phyloP scores from a whole-genome alignment of 2,888 invertebrate species.

The Trichacis sp. region DNA sequence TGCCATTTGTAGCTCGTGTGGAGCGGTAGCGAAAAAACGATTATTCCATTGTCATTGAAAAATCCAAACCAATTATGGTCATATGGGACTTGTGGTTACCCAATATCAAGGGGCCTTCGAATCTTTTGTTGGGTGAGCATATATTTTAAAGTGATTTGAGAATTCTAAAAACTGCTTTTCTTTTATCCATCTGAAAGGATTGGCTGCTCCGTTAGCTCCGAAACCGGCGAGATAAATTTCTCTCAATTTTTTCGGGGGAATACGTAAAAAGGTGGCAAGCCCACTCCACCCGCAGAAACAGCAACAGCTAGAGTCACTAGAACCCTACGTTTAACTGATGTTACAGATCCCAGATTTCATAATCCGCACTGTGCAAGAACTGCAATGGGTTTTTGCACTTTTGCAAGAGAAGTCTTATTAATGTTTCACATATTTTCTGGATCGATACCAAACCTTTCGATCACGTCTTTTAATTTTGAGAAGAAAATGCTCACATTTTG shows the following conservation, averaged over 20 bases:
- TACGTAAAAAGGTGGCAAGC: conserved; percentile 51
- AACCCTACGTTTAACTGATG: conserved; percentile 51
- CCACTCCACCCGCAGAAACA: conserved; percentile 49
- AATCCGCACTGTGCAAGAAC: conserved; percentile 54
- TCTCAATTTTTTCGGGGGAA: conserved; percentile 47
- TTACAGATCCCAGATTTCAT: conserved; percentile 53
- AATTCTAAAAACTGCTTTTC: conserved; percentile 46
- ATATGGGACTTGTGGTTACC: conserved; percentile 56
- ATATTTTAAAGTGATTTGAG: conserved; percentile 51
- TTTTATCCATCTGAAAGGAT: conserved; percentile 55
- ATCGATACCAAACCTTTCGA: conserved; percentile 36
- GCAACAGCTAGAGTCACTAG: conserved; percentile 48
- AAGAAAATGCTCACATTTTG: conserved; percentile 33
- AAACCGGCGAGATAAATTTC: conserved; percentile 43
- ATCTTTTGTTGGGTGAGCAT: conserved; percentile 38
- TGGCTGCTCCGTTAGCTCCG: conserved; percentile 41
- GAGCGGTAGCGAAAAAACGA: conserved; percentile 54
- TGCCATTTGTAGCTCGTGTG: conserved; percentile 60
- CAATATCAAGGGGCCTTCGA: conserved; percentile 48
- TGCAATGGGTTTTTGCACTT: conserved; percentile 53
- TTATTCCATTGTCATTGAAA: conserved; percentile 53
- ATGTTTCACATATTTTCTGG: conserved; percentile 51
- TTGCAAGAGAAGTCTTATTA: conserved; percentile 55
- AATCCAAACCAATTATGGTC: conserved; percentile 44
- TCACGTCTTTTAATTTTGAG: conserved; percentile 37